phyloP scores from a whole-genome alignment of 2,113 vertebrate genomes.

The Neogale vison region DNA sequence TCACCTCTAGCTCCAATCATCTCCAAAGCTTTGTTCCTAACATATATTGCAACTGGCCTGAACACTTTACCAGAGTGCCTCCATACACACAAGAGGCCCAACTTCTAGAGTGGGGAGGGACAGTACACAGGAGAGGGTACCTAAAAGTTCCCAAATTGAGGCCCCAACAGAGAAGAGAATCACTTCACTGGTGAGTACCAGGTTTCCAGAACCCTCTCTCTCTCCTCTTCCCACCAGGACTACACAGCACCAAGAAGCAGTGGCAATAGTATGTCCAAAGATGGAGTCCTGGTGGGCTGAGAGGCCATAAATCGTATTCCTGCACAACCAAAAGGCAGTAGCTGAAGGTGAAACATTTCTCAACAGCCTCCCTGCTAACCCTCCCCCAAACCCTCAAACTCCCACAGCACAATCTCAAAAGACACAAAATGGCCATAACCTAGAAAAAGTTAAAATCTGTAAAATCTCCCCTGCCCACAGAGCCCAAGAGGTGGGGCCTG shows the following conservation, averaged over 20 bases:
- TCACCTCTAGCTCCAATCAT: not conserved
- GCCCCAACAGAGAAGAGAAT: not conserved
- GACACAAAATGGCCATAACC: slow-evolving; percentile 69
- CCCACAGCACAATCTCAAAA: slow-evolving; percentile 64
- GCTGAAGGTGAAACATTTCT: not conserved
- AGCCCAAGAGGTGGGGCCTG: not conserved
- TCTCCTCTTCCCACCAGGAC: slow-evolving; percentile 36
- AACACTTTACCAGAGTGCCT: not conserved
- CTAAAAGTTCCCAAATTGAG: not conserved
- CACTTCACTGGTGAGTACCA: not conserved
- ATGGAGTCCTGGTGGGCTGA: not conserved
- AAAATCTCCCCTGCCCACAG: not conserved
- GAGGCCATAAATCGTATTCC: not conserved
- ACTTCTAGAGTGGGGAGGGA: not conserved
- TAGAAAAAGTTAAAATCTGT: slow-evolving; percentile 64
- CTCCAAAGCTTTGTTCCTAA: not conserved
- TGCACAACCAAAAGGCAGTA: not conserved
- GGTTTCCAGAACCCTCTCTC: not conserved
- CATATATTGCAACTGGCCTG: not conserved
- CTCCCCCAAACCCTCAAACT: slow-evolving; percentile 19
- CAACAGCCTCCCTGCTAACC: slow-evolving; percentile 21
- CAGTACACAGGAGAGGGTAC: not conserved
- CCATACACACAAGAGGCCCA: not conserved
- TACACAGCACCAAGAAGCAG: slow-evolving; percentile 59
- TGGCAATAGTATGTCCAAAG: not conserved